Conservation (phyloP, 1,140 invertebrate genomes). For the Drosophila suzukii region DNA sequence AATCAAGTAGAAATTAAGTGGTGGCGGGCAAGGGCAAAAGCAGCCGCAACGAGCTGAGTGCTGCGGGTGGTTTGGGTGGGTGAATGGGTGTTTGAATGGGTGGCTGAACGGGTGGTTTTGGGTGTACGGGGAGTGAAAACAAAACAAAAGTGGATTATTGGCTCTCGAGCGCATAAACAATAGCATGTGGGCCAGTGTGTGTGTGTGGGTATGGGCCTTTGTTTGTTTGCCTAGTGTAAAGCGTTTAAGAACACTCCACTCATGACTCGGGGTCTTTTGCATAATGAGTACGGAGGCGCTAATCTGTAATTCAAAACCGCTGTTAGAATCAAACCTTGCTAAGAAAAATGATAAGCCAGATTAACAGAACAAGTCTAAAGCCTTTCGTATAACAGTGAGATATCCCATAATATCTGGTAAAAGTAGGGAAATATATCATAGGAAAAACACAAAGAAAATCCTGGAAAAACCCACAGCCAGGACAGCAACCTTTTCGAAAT, state of each 20-base stretch:
- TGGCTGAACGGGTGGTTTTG: conserved; percentile 8
- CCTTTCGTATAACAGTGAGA: conserved; percentile 42
- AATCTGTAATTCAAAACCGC: conserved; percentile 9
- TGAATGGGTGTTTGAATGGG: background rate
- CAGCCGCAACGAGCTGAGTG: conserved; percentile 40
- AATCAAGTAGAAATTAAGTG: conserved; percentile 84
- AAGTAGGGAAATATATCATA: conserved; percentile 40
- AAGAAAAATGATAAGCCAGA: background rate
- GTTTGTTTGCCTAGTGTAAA: conserved; percentile 51
- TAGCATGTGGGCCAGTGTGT: conserved; percentile 26
- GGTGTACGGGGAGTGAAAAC: conserved; percentile 65
- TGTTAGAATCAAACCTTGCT: conserved; percentile 18
- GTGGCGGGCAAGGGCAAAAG: conserved; percentile 59
- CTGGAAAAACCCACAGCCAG: conserved; percentile 8
- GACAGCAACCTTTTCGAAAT: conserved; percentile 66
- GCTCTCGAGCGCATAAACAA: conserved; percentile 76
- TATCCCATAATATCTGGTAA: conserved; percentile 17
- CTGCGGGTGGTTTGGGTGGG: conserved; percentile 8
- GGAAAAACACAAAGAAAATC: background rate
- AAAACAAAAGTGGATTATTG: conserved; percentile 83
- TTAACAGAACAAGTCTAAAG: conserved; percentile 8
- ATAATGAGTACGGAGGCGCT: conserved; percentile 26
- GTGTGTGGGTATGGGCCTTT: conserved; percentile 11
- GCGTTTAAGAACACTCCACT: conserved; percentile 33
- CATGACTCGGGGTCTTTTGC: conserved; percentile 9